A percentile compares a stretch with the other conserved stretches of the same genome.
phyloP scores from a whole-genome alignment of 2,888 invertebrate species.

The Lissonota sp. region DNA sequence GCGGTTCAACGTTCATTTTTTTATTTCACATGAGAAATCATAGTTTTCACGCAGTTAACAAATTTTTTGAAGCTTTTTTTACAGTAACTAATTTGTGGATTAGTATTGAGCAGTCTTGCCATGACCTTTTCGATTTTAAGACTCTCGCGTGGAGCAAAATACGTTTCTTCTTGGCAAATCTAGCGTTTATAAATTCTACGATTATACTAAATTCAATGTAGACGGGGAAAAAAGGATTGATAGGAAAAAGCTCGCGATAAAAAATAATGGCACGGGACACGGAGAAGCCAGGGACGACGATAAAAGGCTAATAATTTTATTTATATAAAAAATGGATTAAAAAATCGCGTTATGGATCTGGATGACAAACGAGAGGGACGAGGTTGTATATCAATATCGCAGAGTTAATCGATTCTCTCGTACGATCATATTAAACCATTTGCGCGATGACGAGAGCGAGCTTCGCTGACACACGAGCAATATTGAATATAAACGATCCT shows the following conservation, averaged over 20 bases:
- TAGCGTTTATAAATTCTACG: neutral
- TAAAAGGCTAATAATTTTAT: constrained; percentile 9
- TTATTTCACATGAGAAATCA: too few species aligned
- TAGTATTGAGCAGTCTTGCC: too few species aligned
- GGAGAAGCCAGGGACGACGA: neutral
- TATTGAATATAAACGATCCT: neutral
- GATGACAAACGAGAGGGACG: neutral
- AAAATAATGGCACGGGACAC: constrained; percentile 24
- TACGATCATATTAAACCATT: constrained; percentile 50
- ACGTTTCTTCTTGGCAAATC: too few species aligned
- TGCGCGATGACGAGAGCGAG: constrained; percentile 22
- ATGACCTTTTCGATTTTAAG: neutral
- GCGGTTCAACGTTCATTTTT: too few species aligned
- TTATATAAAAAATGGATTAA: neutral
- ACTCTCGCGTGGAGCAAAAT: too few species aligned
- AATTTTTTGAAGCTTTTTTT: too few species aligned
- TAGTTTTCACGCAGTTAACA: too few species aligned
- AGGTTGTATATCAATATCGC: constrained; percentile 21
- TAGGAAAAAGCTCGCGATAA: constrained; percentile 12
- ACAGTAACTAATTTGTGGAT: too few species aligned
- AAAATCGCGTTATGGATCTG: neutral
- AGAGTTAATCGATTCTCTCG: constrained; percentile 40
- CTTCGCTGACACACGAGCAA: constrained; percentile 51
- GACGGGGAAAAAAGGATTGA: neutral
- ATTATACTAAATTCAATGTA: neutral